Evolutionary conservation across 2,888 invertebrate genomes (phyloP).

Genomic region (Abrostola tripartita): DNA sequence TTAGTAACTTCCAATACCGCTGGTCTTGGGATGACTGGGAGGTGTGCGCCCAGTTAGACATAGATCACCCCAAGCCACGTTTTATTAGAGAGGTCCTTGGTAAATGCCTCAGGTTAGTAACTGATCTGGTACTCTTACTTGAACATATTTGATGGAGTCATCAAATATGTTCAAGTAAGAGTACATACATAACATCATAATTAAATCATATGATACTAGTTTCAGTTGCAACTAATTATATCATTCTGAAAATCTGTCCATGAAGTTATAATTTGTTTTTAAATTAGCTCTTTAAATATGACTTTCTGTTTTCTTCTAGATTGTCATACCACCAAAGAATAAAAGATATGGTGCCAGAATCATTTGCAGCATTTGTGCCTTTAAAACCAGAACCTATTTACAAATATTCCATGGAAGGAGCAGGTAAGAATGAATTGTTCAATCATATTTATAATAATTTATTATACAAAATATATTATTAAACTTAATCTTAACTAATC

Average conservation of each 20-base stretch:
- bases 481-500: slow-evolving; percentile 76
- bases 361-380: slow-evolving; percentile 95
- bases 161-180: too few relatives aligned
- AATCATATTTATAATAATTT: slow-evolving; percentile 60
- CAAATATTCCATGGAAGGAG: slow-evolving; percentile 96
- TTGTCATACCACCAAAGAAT: slow-evolving; percentile 98
- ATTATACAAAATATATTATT: slow-evolving; percentile 72
- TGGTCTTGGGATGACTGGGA: slow-evolving; percentile 99
- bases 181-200: too few relatives aligned
- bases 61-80: slow-evolving; percentile 97
- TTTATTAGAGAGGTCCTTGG: slow-evolving; percentile 97
- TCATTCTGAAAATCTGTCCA: too few relatives aligned
- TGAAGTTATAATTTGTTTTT: too few relatives aligned
- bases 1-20: slow-evolving; percentile 99
- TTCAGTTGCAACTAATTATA: too few relatives aligned
- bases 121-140: not conserved
- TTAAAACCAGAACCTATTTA: slow-evolving; percentile 95
- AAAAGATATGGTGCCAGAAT: slow-evolving; percentile 96
- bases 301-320: slow-evolving; percentile 76
- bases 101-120: slow-evolving; percentile 94
- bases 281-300: too few relatives aligned
- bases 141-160: too few relatives aligned
- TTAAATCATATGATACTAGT: too few relatives aligned
- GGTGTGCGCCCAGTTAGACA: slow-evolving; percentile 93
- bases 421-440: slow-evolving; percentile 84